Percentiles rank a stretch among this genome's conserved stretches.
Evolutionary conservation across 2,113 vertebrate genomes (phyloP).

Genomic region (Elanoides forficatus): DNA sequence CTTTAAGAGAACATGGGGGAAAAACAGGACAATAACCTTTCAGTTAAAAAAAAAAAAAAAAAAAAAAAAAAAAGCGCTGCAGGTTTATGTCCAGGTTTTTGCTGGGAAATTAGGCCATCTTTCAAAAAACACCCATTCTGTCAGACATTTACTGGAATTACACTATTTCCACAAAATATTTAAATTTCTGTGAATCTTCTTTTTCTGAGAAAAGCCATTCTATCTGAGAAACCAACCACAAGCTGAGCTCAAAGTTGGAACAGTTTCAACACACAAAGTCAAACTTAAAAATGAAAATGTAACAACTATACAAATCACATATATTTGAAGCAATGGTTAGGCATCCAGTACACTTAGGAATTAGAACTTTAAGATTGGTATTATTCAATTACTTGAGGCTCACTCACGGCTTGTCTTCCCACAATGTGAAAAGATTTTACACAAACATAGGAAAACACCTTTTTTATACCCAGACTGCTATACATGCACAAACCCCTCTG

Average conservation of each 20-base stretch:
- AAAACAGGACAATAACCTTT: background rate
- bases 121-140: background rate
- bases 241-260: background rate
- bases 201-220: background rate
- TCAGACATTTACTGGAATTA: background rate
- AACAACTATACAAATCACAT: background rate
- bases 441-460: background rate
- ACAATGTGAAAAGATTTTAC: background rate
- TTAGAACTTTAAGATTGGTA: background rate
- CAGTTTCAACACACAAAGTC: background rate
- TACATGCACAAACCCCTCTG: background rate
- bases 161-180: background rate
- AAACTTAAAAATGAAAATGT: background rate
- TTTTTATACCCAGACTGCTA: background rate
- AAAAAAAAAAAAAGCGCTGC: no score
- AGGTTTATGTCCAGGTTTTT: background rate
- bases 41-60: background rate
- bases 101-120: background rate
- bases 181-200: background rate
- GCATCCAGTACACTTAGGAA: background rate
- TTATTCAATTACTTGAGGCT: background rate
- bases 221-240: background rate
- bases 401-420: background rate
- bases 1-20: background rate
- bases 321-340: background rate